Evolutionary conservation across 2,113 vertebrate species (phyloP).

Genomic region (Dromas ardeola): DNA sequence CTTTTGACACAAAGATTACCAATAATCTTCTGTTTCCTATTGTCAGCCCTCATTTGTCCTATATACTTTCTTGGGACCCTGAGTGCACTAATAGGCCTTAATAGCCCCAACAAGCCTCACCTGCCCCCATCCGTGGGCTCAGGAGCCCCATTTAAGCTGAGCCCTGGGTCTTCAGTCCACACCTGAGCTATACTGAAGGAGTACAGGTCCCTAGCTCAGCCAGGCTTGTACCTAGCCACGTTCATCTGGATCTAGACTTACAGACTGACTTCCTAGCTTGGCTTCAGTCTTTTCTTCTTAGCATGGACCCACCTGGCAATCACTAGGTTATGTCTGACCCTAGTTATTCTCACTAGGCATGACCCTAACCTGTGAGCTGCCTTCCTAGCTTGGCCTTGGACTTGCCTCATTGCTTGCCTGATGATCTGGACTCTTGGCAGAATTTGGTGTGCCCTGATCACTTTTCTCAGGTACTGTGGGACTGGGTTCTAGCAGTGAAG

Average conservation of each 20-base stretch:
- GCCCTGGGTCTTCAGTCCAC: background rate
- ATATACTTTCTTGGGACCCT: background rate
- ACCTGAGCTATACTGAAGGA: background rate
- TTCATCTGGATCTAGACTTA: background rate
- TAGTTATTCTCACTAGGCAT: background rate
- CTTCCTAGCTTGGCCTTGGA: background rate
- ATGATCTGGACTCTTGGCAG: background rate
- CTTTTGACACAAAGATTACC: background rate
- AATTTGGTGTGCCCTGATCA: background rate
- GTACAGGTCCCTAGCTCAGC: background rate
- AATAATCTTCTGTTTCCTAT: background rate
- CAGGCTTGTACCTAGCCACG: background rate
- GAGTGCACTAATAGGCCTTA: background rate
- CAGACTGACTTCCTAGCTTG: background rate
- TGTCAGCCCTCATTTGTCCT: background rate
- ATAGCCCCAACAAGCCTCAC: background rate
- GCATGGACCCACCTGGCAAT: background rate
- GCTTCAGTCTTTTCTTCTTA: background rate
- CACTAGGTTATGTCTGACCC: background rate
- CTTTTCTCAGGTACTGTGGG: background rate
- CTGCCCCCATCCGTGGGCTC: background rate
- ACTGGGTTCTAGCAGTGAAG: background rate
- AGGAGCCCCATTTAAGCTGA: background rate
- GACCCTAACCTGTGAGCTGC: background rate
- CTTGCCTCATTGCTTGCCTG: background rate